phyloP scores from a whole-genome alignment of 2,888 invertebrate genomes.

The Pristionchus japonicus region DNA sequence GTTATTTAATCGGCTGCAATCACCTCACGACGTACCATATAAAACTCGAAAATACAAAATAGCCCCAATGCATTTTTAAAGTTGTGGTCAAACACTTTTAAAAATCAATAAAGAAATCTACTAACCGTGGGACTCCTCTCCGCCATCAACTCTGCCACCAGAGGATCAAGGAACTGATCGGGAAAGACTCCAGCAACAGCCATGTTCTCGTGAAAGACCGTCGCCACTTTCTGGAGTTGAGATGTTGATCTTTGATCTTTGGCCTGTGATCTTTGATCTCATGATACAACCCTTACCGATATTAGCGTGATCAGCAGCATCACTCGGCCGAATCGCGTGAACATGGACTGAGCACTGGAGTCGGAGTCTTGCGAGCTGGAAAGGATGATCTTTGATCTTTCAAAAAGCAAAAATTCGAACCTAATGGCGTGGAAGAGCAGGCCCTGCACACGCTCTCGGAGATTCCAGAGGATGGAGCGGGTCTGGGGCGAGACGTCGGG shows the following conservation, averaged over 20 bases:
- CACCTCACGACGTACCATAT: no score
- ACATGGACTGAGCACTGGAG: conserved; percentile 59
- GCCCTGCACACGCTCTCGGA: conserved; percentile 69
- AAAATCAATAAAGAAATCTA: not conserved
- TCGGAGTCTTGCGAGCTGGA: not conserved
- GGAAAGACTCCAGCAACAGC: conserved; percentile 73
- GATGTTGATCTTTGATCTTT: not conserved
- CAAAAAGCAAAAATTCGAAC: not conserved
- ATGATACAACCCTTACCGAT: conserved; percentile 53
- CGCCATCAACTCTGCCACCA: conserved; percentile 68
- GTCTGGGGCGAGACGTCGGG: conserved; percentile 52
- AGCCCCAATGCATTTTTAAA: not conserved
- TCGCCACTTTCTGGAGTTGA: conserved; percentile 63
- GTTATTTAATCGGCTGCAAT: no score
- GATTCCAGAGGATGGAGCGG: conserved; percentile 55
- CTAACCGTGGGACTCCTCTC: conserved; percentile 44
- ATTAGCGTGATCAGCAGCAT: conserved; percentile 70
- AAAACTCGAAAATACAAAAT: not conserved
- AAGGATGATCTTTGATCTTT: not conserved
- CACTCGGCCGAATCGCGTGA: conserved; percentile 70
- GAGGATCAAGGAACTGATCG: conserved; percentile 64
- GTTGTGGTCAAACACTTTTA: not conserved
- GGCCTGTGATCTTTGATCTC: not conserved
- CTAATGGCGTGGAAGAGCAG: conserved; percentile 63
- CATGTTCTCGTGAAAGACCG: conserved; percentile 70